phyloP scores from a whole-genome alignment of 2,888 invertebrate species.

The Elmis aenea region DNA sequence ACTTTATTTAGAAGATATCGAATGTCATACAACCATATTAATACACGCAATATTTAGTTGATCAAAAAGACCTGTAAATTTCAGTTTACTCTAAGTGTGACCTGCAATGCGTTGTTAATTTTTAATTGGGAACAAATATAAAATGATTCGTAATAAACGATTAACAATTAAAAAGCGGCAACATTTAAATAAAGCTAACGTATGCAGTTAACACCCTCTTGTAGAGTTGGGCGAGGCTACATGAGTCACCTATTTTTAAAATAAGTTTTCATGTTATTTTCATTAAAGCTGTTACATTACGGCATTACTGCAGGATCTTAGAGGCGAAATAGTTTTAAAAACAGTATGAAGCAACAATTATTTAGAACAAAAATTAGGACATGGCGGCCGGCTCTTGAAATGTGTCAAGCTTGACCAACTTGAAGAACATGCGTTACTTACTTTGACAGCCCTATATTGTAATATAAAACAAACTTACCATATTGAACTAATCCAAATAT shows the following conservation, averaged over 20 bases:
- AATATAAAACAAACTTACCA: constrained; percentile 36
- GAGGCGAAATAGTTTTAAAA: too few relatives aligned
- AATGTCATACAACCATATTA: constrained; percentile 35
- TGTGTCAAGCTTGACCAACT: too few relatives aligned
- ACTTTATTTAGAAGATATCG: constrained; percentile 28
- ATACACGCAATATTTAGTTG: too few relatives aligned
- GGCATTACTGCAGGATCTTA: too few relatives aligned
- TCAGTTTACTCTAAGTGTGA: too few relatives aligned
- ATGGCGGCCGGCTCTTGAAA: constrained; percentile 36
- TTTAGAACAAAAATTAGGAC: constrained; percentile 31
- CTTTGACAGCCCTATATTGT: background rate
- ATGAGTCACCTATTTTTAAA: constrained; percentile 17
- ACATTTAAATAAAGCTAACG: constrained; percentile 15
- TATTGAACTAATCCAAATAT: constrained; percentile 38
- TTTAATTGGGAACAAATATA: too few relatives aligned
- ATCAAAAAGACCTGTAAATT: too few relatives aligned
- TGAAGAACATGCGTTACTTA: background rate
- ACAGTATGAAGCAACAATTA: too few relatives aligned
- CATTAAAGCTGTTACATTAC: too few relatives aligned
- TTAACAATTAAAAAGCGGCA: constrained; percentile 11
- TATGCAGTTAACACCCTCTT: constrained; percentile 16
- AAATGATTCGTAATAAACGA: too few relatives aligned
- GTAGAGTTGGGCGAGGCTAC: constrained; percentile 26
- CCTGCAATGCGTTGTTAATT: too few relatives aligned
- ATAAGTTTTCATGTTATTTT: too few relatives aligned